Conservation (phyloP, 30 jellyfish, hydroid and myxozoan genomes). For the Pseudorhiza aurosa region DNA sequence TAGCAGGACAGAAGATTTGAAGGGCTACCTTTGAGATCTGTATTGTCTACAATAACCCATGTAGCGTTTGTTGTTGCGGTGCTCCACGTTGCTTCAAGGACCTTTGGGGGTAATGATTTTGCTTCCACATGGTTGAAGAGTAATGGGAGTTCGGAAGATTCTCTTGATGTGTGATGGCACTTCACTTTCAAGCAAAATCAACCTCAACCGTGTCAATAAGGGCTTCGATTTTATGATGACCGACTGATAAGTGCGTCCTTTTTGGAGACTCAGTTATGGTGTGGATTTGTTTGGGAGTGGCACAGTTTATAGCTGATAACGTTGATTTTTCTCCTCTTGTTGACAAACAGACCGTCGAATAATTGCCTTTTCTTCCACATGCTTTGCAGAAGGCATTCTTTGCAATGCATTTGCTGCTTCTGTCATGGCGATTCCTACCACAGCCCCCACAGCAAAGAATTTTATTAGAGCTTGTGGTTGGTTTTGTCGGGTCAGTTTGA, state of each 20-base stretch:
- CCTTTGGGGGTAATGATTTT: neutral
- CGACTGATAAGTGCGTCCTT: neutral
- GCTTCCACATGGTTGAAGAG: neutral
- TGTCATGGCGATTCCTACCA: slow-evolving; percentile 5
- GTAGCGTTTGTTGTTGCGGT: neutral
- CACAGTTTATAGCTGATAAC: neutral
- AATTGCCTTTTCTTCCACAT: slow-evolving; percentile 20
- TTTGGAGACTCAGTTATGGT: neutral
- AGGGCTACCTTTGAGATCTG: neutral
- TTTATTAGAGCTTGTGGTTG: slow-evolving; percentile 2
- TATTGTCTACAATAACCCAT: neutral
- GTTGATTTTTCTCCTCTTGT: neutral
- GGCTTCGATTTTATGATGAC: neutral
- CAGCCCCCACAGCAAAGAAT: neutral
- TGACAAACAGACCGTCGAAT: slow-evolving; percentile 12
- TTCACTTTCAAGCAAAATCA: slow-evolving; percentile 8
- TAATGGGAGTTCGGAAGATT: neutral
- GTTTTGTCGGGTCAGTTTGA: neutral
- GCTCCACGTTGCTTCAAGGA: neutral
- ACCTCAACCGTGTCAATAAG: slow-evolving; percentile 23
- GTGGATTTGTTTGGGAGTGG: neutral
- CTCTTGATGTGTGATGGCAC: slow-evolving; percentile 6
- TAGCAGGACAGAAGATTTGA: neutral
- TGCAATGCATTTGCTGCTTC: slow-evolving; percentile 12
- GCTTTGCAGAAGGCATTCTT: slow-evolving; percentile 24